A percentile compares a stretch with the other conserved stretches of the same genome.
Conservation (phyloP, 2,888 invertebrate genomes). For the Acholoe squamosa region DNA sequence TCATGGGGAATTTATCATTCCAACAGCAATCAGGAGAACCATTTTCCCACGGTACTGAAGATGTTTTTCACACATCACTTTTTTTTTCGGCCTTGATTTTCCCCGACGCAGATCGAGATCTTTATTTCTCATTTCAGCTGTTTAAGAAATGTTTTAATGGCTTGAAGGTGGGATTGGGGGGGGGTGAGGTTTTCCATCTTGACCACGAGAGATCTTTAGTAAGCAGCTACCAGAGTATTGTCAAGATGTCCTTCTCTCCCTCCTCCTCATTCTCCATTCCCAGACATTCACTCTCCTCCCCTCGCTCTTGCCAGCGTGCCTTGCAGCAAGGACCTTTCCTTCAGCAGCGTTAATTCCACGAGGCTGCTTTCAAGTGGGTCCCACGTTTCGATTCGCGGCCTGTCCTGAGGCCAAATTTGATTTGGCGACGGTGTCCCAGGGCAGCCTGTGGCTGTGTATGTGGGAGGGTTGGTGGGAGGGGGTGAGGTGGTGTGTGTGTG, state of each 20-base stretch:
- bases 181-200: not conserved
- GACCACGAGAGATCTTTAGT: not conserved
- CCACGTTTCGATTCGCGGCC: slow-evolving; percentile 26
- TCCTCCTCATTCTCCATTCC: not conserved
- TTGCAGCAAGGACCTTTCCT: not conserved
- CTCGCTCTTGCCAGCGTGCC: not conserved
- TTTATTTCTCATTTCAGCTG: not conserved
- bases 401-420: slow-evolving; percentile 32
- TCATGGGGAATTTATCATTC: no score
- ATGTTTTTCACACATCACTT: no score
- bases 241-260: not conserved
- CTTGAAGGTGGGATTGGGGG: not conserved
- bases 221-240: not conserved
- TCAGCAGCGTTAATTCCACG: not conserved
- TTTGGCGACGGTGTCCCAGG: not conserved
- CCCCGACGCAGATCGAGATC: not conserved
- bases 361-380: slow-evolving; percentile 29
- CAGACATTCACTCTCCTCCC: slow-evolving; percentile 2
- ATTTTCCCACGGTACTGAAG: no score
- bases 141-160: not conserved
- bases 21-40: no score
- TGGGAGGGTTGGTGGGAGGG: no score
- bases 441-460: not conserved
- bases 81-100: no score
- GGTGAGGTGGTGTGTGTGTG: no score